A percentile compares a stretch with the other conserved stretches of the same genome.
These are phyloP conservation scores for Limnodromus scolopaceus DNA, from an alignment of 2,797 vertebrate genomes.

Conservation along the genomic window DNA sequence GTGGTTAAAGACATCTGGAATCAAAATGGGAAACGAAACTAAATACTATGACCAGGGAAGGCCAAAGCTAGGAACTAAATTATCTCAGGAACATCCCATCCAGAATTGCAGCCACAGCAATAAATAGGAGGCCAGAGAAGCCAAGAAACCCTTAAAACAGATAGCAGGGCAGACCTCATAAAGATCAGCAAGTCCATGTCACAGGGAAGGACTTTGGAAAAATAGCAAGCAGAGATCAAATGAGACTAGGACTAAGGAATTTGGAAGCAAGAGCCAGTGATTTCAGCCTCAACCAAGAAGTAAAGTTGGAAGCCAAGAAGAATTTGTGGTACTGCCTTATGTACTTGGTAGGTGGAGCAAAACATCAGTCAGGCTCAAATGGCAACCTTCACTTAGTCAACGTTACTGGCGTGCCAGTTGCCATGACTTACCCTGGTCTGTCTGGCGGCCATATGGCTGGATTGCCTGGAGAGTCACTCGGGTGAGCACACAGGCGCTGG, in stretches of 20 bases:
- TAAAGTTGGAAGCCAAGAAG: not conserved
- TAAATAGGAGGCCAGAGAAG: not conserved
- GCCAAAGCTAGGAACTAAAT: not conserved
- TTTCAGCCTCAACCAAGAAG: not conserved
- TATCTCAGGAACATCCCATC: not conserved
- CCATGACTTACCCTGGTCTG: not conserved
- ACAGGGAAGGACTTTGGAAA: not conserved
- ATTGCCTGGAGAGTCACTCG: not conserved
- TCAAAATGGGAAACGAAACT: not conserved
- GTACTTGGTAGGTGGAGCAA: not conserved
- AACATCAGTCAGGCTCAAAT: not conserved
- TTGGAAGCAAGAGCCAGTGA: not conserved
- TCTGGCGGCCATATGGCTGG: accelerated
- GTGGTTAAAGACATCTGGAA: not conserved
- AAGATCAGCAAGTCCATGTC: not conserved
- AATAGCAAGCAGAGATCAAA: not conserved
- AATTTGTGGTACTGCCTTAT: not conserved
- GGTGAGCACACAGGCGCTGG: not conserved
- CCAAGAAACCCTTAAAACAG: not conserved
- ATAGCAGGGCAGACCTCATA: not conserved
- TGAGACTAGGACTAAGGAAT: not conserved
- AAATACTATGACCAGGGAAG: not conserved
- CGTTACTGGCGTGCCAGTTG: not conserved
- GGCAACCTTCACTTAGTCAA: not conserved
- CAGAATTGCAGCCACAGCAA: not conserved